phyloP scores from a whole-genome alignment of 2,113 vertebrate genomes.

The Leuciscus idus region DNA sequence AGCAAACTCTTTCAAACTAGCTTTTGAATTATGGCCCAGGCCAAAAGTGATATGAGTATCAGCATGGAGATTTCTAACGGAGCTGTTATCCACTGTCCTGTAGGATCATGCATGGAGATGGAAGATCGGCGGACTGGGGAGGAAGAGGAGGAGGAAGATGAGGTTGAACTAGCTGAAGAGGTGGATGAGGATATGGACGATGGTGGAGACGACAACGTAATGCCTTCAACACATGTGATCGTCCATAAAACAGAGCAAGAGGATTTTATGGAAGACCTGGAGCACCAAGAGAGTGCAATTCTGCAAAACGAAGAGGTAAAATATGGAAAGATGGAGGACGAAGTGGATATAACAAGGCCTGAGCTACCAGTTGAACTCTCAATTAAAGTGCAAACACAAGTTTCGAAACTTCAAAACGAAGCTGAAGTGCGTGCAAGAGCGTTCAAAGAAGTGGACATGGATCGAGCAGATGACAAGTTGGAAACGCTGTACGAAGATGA shows the following conservation, averaged over 20 bases:
- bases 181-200: slow-evolving; percentile 69
- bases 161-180: slow-evolving; percentile 73
- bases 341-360: neutral
- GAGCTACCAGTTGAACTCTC: neutral
- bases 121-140: slow-evolving; percentile 50
- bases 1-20: neutral
- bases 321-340: neutral
- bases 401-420: neutral
- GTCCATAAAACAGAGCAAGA: neutral
- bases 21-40: slow-evolving; percentile 66
- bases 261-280: neutral
- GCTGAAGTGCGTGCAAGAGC: neutral
- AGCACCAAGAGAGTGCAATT: neutral
- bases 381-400: neutral
- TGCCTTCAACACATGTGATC: neutral
- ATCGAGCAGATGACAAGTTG: neutral
- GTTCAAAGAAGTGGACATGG: neutral
- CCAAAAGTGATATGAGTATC: slow-evolving; percentile 43
- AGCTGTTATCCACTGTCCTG: slow-evolving; percentile 46
- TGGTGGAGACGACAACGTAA: neutral
- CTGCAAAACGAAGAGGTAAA: neutral
- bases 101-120: slow-evolving; percentile 53
- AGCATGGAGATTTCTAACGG: slow-evolving; percentile 62
- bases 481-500: slow-evolving; percentile 3
- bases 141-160: slow-evolving; percentile 62